A percentile compares a stretch with the other conserved stretches of the same genome.
These are phyloP conservation scores for Caerostris darwini DNA, from an alignment of 1,140 invertebrate genomes.

Conservation along the genomic window DNA sequence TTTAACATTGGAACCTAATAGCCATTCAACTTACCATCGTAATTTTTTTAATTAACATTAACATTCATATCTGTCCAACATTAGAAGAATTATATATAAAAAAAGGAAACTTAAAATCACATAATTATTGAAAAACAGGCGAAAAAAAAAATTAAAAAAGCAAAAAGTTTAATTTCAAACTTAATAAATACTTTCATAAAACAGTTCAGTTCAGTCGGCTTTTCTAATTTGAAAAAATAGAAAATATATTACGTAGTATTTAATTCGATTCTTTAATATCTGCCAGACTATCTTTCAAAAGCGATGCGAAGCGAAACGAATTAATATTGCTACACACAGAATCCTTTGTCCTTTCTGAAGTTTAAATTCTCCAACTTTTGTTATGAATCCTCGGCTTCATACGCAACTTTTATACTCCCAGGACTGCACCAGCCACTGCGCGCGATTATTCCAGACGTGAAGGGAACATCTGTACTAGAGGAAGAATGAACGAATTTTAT, in stretches of 20 bases:
- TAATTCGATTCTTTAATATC: background rate
- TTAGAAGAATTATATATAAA: no score
- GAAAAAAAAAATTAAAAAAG: background rate
- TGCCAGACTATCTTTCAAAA: slow-evolving; percentile 11
- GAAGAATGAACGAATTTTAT: background rate
- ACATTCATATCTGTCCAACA: no score
- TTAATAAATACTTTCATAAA: background rate
- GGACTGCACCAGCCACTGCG: background rate
- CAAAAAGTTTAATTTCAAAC: background rate
- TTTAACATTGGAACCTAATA: no score
- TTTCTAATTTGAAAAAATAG: background rate
- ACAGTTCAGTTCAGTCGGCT: background rate
- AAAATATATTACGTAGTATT: background rate
- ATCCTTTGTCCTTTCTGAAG: background rate
- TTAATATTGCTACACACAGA: background rate
- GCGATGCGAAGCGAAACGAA: background rate
- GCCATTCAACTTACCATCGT: no score
- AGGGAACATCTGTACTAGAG: slow-evolving; percentile 8
- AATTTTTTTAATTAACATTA: no score
- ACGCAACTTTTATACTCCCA: background rate
- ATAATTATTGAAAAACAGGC: no score
- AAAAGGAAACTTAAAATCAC: no score
- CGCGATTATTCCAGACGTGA: background rate
- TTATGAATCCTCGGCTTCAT: slow-evolving; percentile 22
- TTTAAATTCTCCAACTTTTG: slow-evolving; percentile 32